Evolutionary conservation across 1,140 invertebrate species (phyloP), one percentile per base, ranked within the genome.

Genomic region (Drosophila pallidifrons): DNA sequence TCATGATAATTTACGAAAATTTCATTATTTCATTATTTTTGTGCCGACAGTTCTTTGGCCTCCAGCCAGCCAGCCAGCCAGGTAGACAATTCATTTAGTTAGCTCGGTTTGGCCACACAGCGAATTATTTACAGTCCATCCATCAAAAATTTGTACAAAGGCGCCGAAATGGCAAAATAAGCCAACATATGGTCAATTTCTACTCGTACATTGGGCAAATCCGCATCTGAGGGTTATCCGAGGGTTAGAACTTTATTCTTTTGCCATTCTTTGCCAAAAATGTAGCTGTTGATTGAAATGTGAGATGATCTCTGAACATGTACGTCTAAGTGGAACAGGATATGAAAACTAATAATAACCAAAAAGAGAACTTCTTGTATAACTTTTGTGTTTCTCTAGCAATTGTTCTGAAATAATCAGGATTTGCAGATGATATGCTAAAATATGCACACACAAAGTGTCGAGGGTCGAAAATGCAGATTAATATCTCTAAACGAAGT

Each of bases 51-150:
- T 20, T 59, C 11, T 28, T 38, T 59, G 41, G 28, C 43, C 45
- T 66, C 20, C n/a, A 2, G 51, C 43, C 75, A 77, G 71, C 64
- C 64, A 74, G 64, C 20, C n/a, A 2, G 51, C 43, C 75, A 77
- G 71, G 70, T 75, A 75, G 64, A 55, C 46, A 59, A 61, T 61
- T 75, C 57, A 55, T 63, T 67, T 52, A 57, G 58, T 41, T 16
- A 8, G 20, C 20, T n/a, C 43, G 13, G 16, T 13, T 13, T 35
- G 54, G 55, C 68, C 60, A 72, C 59, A 55, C 54, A 72, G 32
- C 71, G 25, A 74, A 77, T 75, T 77, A 77, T 68, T 69, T 70
- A 69, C 64, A 47, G 64, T 75, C 72, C 65, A 77, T 77, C 65
- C 75, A 75, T 77, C 75, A 77, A 65, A 59, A 68, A 68, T 51